phyloP scores from a whole-genome alignment of 2,888 invertebrate species.

The Leucophora obtusa region DNA sequence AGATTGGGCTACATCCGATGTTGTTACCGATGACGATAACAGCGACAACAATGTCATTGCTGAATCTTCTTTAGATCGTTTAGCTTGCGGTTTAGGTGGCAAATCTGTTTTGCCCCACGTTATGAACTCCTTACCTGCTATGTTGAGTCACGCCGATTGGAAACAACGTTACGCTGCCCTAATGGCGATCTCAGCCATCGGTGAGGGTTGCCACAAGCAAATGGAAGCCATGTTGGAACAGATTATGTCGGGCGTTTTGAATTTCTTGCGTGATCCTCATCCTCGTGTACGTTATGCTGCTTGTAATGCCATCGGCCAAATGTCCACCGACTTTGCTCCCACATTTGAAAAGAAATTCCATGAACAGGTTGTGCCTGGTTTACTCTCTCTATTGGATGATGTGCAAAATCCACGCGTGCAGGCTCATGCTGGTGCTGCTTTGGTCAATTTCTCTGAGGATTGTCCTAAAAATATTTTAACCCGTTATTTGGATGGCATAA shows the following conservation, averaged over 20 bases:
- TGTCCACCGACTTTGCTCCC: constrained; percentile 99
- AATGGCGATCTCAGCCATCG: constrained; percentile 98
- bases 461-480: constrained; percentile 96
- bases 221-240: constrained; percentile 97
- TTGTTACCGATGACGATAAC: constrained; percentile 93
- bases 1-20: constrained; percentile 92
- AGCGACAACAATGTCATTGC: constrained; percentile 97
- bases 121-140: constrained; percentile 89
- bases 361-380: constrained; percentile 93
- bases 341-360: constrained; percentile 98
- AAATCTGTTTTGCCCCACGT: constrained; percentile 93
- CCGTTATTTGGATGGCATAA: constrained; percentile 93
- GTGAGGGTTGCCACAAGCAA: constrained; percentile 98
- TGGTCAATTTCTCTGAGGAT: constrained; percentile 99
- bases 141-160: constrained; percentile 92
- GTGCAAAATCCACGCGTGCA: constrained; percentile 93
- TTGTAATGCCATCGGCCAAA: constrained; percentile 99
- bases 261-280: constrained; percentile 88
- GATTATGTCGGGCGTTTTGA: constrained; percentile 93
- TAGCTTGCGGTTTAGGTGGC: constrained; percentile 98
- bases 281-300: constrained; percentile 89
- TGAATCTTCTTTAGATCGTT: constrained; percentile 96
- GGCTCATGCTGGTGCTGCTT: constrained; percentile 92
- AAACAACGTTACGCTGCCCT: constrained; percentile 96
- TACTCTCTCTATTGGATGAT: constrained; percentile 93